These are phyloP conservation scores for Amblyopsis rosae DNA, from an alignment of 2,113 vertebrate species.

Conservation along the genomic window DNA sequence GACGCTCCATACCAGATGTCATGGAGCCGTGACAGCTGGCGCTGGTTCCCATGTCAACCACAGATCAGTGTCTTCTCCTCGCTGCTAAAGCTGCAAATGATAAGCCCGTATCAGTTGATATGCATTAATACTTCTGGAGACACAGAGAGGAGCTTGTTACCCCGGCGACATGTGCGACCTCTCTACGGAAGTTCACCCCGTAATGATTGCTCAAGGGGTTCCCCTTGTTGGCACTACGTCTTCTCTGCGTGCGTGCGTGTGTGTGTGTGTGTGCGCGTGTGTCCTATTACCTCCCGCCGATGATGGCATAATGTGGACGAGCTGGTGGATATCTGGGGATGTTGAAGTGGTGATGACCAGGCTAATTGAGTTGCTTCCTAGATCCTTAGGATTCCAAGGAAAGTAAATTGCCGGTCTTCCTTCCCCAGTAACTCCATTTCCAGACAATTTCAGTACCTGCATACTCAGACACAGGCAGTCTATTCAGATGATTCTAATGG, in stretches of 20 bases:
- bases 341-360: conserved; percentile 20
- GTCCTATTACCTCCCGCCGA: background rate
- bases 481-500: conserved; percentile 12
- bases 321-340: conserved; percentile 8
- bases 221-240: conserved; percentile 11
- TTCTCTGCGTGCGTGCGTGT: conserved; percentile 8
- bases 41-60: conserved; percentile 53
- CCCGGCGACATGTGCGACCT: conserved; percentile 52
- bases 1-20: conserved; percentile 26
- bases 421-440: too few relatives aligned
- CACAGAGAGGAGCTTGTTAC: conserved; percentile 51
- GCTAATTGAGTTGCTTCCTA: conserved; percentile 6
- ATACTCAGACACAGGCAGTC: conserved; percentile 11
- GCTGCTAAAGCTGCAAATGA: conserved; percentile 32
- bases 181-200: conserved; percentile 27
- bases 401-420: too few relatives aligned
- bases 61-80: conserved; percentile 37
- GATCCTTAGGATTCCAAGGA: conserved; percentile 13
- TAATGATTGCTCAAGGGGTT: conserved; percentile 40
- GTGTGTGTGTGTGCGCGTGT: background rate
- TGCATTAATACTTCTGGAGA: conserved; percentile 46
- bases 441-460: background rate
- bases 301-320: conserved; percentile 14
- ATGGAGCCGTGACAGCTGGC: conserved; percentile 40
- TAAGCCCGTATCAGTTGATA: conserved; percentile 29